Conservation (phyloP, 1,140 invertebrate species). For the Platyscapa corneri region DNA sequence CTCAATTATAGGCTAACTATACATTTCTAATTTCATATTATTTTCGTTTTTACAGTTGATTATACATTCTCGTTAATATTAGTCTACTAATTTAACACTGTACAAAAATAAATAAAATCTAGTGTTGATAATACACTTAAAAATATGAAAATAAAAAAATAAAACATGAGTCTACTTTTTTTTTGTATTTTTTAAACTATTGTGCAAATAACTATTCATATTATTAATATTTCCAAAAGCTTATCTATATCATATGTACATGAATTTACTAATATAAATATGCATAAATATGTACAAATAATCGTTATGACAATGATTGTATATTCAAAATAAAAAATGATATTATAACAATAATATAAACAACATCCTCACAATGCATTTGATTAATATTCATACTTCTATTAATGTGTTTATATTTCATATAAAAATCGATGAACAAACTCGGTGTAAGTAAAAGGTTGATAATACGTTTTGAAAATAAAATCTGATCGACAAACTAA, state of each 20-base stretch:
- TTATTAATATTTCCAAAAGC: conserved; percentile 30
- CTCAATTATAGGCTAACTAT: conserved; percentile 11
- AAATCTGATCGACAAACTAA: conserved; percentile 70
- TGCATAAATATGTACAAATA: conserved; percentile 29
- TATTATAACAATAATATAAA: neutral
- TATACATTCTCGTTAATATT: conserved; percentile 20
- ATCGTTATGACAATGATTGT: neutral
- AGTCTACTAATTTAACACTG: conserved; percentile 21
- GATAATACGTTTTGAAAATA: conserved; percentile 58
- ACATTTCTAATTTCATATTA: conserved; percentile 15
- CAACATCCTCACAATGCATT: neutral
- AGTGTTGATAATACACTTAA: conserved; percentile 23
- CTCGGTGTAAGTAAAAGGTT: conserved; percentile 43
- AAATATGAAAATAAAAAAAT: conserved; percentile 37
- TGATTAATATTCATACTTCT: neutral
- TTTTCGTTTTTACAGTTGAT: neutral
- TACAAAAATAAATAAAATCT: neutral
- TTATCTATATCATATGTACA: neutral
- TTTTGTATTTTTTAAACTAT: neutral
- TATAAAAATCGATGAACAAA: conserved; percentile 55
- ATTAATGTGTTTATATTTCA: neutral
- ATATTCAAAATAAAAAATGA: neutral
- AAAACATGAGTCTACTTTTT: neutral
- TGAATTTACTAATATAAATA: conserved; percentile 1
- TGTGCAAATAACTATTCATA: conserved; percentile 10